Evolutionary conservation across 2,888 invertebrate genomes (phyloP).

Genomic region (Ceraclea dissimilis): DNA sequence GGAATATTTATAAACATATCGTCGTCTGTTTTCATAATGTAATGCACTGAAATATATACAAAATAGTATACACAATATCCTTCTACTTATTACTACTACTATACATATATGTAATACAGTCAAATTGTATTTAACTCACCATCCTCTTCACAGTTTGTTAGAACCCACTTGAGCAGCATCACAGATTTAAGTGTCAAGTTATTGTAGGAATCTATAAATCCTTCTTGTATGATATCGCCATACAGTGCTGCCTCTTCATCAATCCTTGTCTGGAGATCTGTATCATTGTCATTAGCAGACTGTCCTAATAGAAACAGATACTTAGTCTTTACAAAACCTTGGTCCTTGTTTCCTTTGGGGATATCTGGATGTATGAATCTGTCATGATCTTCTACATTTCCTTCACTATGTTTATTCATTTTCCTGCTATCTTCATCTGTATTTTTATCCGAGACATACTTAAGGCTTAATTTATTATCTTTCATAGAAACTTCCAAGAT

Average conservation of each 20-base stretch:
- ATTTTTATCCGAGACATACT: conserved; percentile 2
- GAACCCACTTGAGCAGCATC: conserved; percentile 77
- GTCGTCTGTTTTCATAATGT: conserved; percentile 78
- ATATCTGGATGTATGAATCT: neutral
- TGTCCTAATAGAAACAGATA: conserved; percentile 51
- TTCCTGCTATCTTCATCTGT: neutral
- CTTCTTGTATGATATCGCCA: conserved; percentile 76
- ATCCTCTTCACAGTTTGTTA: conserved; percentile 52
- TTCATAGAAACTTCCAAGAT: conserved; percentile 13
- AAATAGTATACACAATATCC: neutral
- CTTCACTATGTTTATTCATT: neutral
- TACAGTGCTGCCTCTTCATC: conserved; percentile 58
- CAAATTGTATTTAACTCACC: too few relatives aligned
- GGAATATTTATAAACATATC: conserved; percentile 79
- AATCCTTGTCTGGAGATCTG: conserved; percentile 55
- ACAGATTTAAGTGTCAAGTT: conserved; percentile 81
- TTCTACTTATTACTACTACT: too few relatives aligned
- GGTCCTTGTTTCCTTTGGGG: neutral
- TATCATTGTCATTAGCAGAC: conserved; percentile 48
- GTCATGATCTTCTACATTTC: neutral
- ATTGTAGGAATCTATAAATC: conserved; percentile 76
- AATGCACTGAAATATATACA: conserved; percentile 46
- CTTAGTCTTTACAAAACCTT: conserved; percentile 14
- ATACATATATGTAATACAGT: too few relatives aligned
- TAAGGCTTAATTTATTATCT: conserved; percentile 18